Base-by-base conservation (phyloP, 1,140 invertebrate species). In the Drosophila pseudoobscura region DNA sequence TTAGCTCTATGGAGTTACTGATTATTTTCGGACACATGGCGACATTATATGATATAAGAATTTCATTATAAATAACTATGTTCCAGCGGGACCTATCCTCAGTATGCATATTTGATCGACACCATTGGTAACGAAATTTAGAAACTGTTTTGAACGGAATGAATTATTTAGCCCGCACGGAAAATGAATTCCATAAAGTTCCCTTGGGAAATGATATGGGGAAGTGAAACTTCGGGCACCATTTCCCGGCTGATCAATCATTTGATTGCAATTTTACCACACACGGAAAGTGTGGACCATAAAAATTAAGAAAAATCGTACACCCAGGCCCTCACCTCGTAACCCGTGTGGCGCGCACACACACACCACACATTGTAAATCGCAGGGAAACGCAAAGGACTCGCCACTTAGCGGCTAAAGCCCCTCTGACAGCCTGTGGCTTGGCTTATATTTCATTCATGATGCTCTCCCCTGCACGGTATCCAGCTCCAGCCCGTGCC, bases 391-490 rank as follows among this genome's bases (percentile, higher is more conserved):
- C 61, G 61, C 29, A 61, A 78, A 60, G 73, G 68, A 75, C 57
- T 62, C 78, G 58, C 62, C 78, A 80, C 78, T 80, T 80, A 80
- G 69, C 73, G 75, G 51, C 69, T 54, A 64, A 82, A 58, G 73
- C 59, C 66, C 50, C 49, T 66, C 45, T 80, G 78, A 80, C 78
- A 80, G 73, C 55, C 78, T 72, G 78, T 82, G 78, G 79, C 79
- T 74, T 43, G 47, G 63, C 82, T 87, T 77, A 87, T 85, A 82
- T 85, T 66, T 87, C 83, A 85, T 87, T 87, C 74, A 88, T 87
- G 80, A 79, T 35, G 62, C 76, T 15, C 50, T 35, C 55, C 43
- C 66, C 31, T 3, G 3, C 31, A 6, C 24, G 24, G 24, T 0
- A 26, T 26, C 4, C 24, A 9, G 8, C 8, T 8, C 8, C 31